A percentile compares a stretch with the other conserved stretches of the same genome.
Evolutionary conservation across 2,113 vertebrate genomes (phyloP).

Genomic region (Eidolon helvum): DNA sequence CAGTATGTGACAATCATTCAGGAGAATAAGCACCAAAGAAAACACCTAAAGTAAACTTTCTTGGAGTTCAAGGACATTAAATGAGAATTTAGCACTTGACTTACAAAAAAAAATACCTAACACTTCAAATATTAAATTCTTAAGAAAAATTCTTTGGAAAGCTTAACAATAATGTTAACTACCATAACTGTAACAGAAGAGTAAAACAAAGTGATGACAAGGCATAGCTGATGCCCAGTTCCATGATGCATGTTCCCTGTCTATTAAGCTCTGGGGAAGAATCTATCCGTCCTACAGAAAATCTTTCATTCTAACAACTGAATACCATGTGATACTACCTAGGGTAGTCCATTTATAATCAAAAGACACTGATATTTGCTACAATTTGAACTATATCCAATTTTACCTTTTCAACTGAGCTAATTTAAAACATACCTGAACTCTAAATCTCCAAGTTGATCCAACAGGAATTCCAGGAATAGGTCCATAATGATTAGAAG

Average conservation of each 20-base stretch:
- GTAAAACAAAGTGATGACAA: neutral
- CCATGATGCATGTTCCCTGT: neutral
- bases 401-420: slow-evolving; percentile 47
- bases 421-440: slow-evolving; percentile 88
- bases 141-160: slow-evolving; percentile 27
- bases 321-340: neutral
- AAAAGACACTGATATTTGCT: neutral
- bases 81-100: neutral
- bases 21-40: neutral
- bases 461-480: slow-evolving; percentile 97
- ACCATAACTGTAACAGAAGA: neutral
- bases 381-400: neutral
- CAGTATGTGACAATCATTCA: neutral
- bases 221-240: neutral
- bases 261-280: neutral
- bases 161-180: neutral
- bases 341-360: neutral
- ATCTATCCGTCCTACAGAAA: neutral
- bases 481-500: slow-evolving; percentile 98
- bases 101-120: neutral
- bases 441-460: slow-evolving; percentile 98
- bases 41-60: neutral
- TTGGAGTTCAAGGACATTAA: neutral
- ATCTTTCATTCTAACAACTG: neutral
- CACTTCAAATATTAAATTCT: neutral